phyloP scores from a whole-genome alignment of 2,888 invertebrate species.

The Hypomecis atomaria region DNA sequence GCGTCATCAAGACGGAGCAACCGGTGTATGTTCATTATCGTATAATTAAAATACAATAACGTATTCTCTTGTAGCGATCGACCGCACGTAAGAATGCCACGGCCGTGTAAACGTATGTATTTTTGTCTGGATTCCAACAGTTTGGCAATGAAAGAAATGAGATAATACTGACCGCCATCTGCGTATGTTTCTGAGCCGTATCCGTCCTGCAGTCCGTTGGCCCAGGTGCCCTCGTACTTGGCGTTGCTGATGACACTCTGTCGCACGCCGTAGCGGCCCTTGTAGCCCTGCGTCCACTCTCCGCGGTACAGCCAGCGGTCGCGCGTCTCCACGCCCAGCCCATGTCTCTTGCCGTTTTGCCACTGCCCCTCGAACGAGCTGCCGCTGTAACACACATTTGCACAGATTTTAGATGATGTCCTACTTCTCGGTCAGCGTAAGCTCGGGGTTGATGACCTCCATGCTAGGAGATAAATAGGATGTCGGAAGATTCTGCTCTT shows the following conservation, averaged over 20 bases:
- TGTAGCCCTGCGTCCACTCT: constrained; percentile 99
- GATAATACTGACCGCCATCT: constrained; percentile 94
- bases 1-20: constrained; percentile 21
- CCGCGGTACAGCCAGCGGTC: constrained; percentile 99
- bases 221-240: constrained; percentile 99
- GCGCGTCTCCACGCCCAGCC: constrained; percentile 97
- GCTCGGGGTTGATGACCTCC: constrained; percentile 15
- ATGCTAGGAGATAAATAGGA: not conserved
- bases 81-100: constrained; percentile 63
- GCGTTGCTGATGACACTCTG: constrained; percentile 98
- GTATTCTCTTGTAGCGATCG: constrained; percentile 52
- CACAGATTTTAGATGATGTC: constrained; percentile 1
- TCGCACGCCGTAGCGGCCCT: constrained; percentile 98
- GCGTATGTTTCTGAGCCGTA: constrained; percentile 99
- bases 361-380: constrained; percentile 99
- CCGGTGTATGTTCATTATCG: constrained; percentile 35
- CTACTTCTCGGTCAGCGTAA: constrained; percentile 2
- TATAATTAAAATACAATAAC: constrained; percentile 56
- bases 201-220: constrained; percentile 99
- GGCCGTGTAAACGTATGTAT: constrained; percentile 71
- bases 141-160: constrained; percentile 65
- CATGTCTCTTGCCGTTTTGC: constrained; percentile 99
- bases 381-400: constrained; percentile 87
- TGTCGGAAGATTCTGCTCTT: not conserved
- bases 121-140: constrained; percentile 69